These are phyloP conservation scores for Perizoma flavofasciatum DNA, from an alignment of 2,888 invertebrate genomes.

Conservation along the genomic window DNA sequence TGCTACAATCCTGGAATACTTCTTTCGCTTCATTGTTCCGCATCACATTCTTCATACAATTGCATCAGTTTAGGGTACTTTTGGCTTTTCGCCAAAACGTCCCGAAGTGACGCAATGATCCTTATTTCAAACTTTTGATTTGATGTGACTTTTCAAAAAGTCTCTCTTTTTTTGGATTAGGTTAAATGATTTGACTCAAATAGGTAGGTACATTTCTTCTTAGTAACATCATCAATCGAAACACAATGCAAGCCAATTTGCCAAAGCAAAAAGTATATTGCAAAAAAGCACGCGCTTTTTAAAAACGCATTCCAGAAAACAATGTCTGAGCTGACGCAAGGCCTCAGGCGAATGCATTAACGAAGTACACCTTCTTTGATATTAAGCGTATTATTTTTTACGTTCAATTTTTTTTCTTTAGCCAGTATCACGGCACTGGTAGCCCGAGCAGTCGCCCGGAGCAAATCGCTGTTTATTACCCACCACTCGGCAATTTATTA, in stretches of 20 bases:
- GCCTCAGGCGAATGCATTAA: constrained; percentile 82
- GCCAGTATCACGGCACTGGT: constrained; percentile 65
- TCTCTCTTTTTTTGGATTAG: no score
- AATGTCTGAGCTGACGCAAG: constrained; percentile 75
- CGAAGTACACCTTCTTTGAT: constrained; percentile 81
- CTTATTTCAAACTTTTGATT: no score
- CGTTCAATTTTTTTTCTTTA: constrained; percentile 52
- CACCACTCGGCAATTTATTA: constrained; percentile 80
- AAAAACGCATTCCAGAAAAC: constrained; percentile 81
- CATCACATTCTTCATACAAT: no score
- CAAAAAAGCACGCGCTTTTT: constrained; percentile 50
- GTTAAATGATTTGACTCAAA: no score
- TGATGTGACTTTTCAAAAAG: no score
- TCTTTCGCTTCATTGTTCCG: no score
- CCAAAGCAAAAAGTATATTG: constrained; percentile 33
- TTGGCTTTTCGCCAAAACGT: no score
- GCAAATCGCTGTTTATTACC: constrained; percentile 82
- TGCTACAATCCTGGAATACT: no score
- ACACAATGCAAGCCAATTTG: constrained; percentile 31
- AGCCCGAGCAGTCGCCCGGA: constrained; percentile 77
- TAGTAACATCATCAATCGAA: constrained; percentile 9
- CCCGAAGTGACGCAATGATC: no score
- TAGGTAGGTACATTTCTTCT: no score
- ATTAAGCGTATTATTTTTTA: constrained; percentile 81
- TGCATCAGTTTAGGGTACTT: no score